Evolutionary conservation across 2,113 vertebrate genomes (phyloP).

Genomic region (Ahaetulla prasina): DNA sequence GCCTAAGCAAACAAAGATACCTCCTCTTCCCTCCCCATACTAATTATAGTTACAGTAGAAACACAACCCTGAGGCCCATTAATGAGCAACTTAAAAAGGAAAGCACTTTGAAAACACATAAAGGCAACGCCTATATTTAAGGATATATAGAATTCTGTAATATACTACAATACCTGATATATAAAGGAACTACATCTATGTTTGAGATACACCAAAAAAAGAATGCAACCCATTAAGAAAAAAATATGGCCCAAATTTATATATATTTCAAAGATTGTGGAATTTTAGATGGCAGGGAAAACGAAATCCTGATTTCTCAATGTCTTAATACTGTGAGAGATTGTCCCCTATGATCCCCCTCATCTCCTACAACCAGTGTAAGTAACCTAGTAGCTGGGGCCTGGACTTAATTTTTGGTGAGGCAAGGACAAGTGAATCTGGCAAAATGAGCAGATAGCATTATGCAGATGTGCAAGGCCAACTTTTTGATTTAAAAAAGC

Average conservation of each 20-base stretch:
- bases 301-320: background rate
- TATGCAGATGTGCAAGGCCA: background rate
- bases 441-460: background rate
- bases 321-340: background rate
- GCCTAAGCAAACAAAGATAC: slow-evolving; percentile 77
- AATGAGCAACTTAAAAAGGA: slow-evolving; percentile 24
- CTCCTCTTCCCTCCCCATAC: slow-evolving; percentile 24
- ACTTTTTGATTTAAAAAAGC: background rate
- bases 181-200: background rate
- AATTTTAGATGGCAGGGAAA: background rate
- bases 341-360: background rate
- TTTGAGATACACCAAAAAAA: background rate
- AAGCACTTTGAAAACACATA: background rate
- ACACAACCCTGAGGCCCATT: slow-evolving; percentile 53
- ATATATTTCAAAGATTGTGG: background rate
- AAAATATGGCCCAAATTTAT: background rate
- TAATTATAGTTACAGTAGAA: slow-evolving; percentile 70
- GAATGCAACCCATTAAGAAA: background rate
- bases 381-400: background rate
- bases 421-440: background rate
- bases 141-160: background rate
- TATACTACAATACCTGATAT: background rate
- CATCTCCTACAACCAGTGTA: background rate
- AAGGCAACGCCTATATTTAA: background rate
- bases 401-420: background rate